A percentile compares a stretch with the other conserved stretches of the same genome.
Evolutionary conservation across 2,797 vertebrate species (phyloP).

Genomic region (Epinephelus coioides): DNA sequence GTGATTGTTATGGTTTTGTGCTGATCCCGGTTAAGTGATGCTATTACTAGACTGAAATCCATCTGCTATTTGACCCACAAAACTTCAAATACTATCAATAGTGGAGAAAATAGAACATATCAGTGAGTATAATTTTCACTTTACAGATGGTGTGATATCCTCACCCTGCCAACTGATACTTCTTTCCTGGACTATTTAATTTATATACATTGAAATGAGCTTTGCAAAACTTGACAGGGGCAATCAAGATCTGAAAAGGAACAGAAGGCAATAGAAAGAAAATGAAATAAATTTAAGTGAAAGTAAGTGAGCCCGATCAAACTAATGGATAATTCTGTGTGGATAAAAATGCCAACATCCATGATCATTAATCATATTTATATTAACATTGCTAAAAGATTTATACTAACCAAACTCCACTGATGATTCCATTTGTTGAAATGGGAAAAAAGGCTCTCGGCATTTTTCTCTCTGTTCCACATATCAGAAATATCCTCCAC

Average conservation of each 20-base stretch:
- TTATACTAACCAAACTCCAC: conserved; percentile 40
- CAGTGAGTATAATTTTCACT: conserved; percentile 6
- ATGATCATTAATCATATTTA: conserved; percentile 61
- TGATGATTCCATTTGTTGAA: conserved; percentile 51
- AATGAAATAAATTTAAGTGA: not conserved
- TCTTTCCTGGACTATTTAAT: not conserved
- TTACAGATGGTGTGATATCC: not conserved
- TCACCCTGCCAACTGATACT: not conserved
- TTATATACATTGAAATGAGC: not conserved
- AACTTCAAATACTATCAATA: conserved; percentile 30
- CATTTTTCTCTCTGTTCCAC: conserved; percentile 38
- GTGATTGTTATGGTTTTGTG: conserved; percentile 25
- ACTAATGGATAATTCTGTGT: conserved; percentile 34
- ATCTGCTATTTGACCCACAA: conserved; percentile 33
- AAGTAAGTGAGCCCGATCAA: conserved; percentile 24
- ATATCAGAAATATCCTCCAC: conserved; percentile 35
- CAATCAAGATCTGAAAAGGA: conserved; percentile 1
- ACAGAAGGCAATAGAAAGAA: not conserved
- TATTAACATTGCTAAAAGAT: conserved; percentile 56
- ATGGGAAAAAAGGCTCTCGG: conserved; percentile 29
- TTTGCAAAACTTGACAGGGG: not conserved
- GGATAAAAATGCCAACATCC: conserved; percentile 25
- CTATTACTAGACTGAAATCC: conserved; percentile 42
- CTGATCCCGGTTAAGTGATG: conserved; percentile 57
- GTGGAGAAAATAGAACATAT: not conserved